These are phyloP conservation scores for Pemphigus obesinymphae DNA, from an alignment of 1,140 invertebrate species.

Conservation along the genomic window DNA sequence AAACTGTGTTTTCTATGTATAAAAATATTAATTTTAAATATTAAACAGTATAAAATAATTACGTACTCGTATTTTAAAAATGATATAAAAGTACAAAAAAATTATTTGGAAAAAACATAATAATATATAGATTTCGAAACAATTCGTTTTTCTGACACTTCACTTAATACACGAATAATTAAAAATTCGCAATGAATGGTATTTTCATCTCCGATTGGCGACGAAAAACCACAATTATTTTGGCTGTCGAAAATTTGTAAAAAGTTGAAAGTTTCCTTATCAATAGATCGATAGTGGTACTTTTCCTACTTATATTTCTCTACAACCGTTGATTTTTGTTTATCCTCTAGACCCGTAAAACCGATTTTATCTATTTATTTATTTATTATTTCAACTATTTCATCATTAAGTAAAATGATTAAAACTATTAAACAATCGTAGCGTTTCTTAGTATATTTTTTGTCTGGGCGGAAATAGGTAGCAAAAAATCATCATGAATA, in stretches of 20 bases:
- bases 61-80: too few relatives aligned
- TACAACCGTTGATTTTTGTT: background rate
- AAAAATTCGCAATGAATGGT: constrained; percentile 19
- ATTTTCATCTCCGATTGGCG: constrained; percentile 8
- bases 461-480: too few relatives aligned
- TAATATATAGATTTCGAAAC: background rate
- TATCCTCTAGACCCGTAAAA: constrained; percentile 13
- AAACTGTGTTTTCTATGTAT: too few relatives aligned
- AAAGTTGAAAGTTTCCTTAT: constrained; percentile 23
- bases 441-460: too few relatives aligned
- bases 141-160: constrained; percentile 11
- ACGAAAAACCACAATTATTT: background rate
- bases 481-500: too few relatives aligned
- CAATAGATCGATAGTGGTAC: background rate
- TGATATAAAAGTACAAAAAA: too few relatives aligned
- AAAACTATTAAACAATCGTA: too few relatives aligned
- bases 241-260: constrained; percentile 17
- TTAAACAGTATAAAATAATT: too few relatives aligned
- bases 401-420: too few relatives aligned
- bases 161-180: background rate
- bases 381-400: too few relatives aligned
- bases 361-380: constrained; percentile 36
- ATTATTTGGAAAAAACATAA: too few relatives aligned
- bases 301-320: background rate
- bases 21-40: too few relatives aligned